Evolutionary conservation across 2,888 invertebrate genomes (phyloP).

Genomic region (Zonitis immaculata): DNA sequence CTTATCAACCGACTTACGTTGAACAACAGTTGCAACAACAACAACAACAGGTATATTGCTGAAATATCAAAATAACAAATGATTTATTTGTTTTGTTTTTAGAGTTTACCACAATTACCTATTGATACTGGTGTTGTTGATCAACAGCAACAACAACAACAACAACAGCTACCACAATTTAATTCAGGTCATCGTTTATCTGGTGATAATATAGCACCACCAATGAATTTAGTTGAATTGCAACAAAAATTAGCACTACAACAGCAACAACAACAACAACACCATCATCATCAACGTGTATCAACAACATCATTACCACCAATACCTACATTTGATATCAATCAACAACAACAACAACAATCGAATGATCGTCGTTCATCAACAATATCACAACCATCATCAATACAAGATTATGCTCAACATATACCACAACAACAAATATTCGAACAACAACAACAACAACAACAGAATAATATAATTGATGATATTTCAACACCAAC

Average conservation of each 20-base stretch:
- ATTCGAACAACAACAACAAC: not conserved
- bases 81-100: not conserved
- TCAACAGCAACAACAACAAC: constrained; percentile 4
- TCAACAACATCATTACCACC: constrained; percentile 43
- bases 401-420: constrained; percentile 10
- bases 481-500: constrained; percentile 1
- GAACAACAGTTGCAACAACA: constrained; percentile 16
- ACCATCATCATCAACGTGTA: constrained; percentile 29
- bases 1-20: not conserved
- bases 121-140: not conserved
- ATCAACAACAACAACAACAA: constrained; percentile 21
- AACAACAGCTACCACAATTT: constrained; percentile 1
- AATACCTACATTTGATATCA: constrained; percentile 31
- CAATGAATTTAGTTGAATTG: constrained; percentile 42
- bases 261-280: constrained; percentile 23
- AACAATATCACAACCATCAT: constrained; percentile 25
- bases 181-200: constrained; percentile 29
- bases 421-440: constrained; percentile 10
- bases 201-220: constrained; percentile 34
- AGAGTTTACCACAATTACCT: not conserved
- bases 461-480: constrained; percentile 6
- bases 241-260: constrained; percentile 44
- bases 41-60: constrained; percentile 27
- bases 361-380: constrained; percentile 41
- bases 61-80: constrained; percentile 16